Base-by-base conservation (phyloP, 1,140 invertebrate genomes). In the Pogonomyrmex californicus region DNA sequence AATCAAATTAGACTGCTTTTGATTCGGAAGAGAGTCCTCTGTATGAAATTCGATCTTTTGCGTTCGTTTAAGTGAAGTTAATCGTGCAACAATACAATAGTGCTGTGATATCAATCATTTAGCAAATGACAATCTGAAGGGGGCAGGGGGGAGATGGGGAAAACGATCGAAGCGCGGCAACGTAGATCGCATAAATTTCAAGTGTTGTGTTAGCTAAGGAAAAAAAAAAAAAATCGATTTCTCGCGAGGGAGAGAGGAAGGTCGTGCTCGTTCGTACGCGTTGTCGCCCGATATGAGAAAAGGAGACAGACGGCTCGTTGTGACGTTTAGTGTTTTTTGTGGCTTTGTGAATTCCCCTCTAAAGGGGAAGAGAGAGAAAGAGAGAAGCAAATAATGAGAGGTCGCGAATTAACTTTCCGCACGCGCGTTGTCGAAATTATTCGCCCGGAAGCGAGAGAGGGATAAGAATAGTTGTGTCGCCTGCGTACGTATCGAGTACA, bases 281-380 rank as follows among this genome's bases (percentile, higher is more conserved):
- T 86, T 71, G n/a, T 63, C 33, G 68, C 41, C 36, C 33, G 36
- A 23, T 68, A 33, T 10, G 47, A 10, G 17, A 62, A 86, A 17
- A 79, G 14, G 17, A 70, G 2, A 17, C 23, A 44, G 12, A 65
- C 10, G 41, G 49, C 49, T 23, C 44, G 54, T 62, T 90, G 89
- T 90, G 88, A 83, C 23, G 17, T 54, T 68, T 90, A 66, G 88
- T 87, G 88, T 85, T 90, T 56, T 71, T 23, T 87, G 89, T 90
- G 89, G 66, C 63, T 82, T 23, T 87, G 89, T 90, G 88, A 56
- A 81, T 56, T 49, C 36, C 7, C 23, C 44, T 9, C 23, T 23
- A 30, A 30, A 49, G 49, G n/a, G n/a, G 30, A 4, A 10, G 10
- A 41, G 44, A 51, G 30, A 71, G 68, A 51, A 36, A 41, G 44